Base-by-base conservation (phyloP, 2,888 invertebrate genomes). In the Aphodius sticticus region DNA sequence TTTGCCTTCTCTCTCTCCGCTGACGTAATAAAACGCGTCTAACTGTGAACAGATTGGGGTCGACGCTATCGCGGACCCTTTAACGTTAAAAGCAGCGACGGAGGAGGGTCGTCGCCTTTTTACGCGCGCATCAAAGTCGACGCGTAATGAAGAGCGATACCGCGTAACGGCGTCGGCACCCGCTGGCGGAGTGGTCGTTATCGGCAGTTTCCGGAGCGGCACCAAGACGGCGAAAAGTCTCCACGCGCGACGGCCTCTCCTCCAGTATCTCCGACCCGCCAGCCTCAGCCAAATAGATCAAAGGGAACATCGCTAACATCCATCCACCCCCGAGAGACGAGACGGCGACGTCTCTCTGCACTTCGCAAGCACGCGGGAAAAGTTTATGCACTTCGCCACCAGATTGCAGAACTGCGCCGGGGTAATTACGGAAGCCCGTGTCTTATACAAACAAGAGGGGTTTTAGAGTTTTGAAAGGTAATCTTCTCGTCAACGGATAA, bases 101-200 rank as follows among this genome's bases (percentile, higher is more conserved):
- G 74, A 74, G 12, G 53, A 53, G 53, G 53, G 9, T 53, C 53
- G 53, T 53, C 53, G 53, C 53, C 37, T 74, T 74, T 74, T 74
- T 74, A 74, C 37, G 74, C n/a, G 74, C n/a, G 74, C 36, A 74
- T 74, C 74, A 74, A 74, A 74, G 74, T 74, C 36, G 35, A 37
- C 53, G 35, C 36, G 74, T 74, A 74, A 74, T 74, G 74, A 74
- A 74, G 74, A 74, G 74, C 74, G 74, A 74, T 74, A 74, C 74
- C 74, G 53, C 53, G 53, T 53, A 53, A 53, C 53, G 53, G 53
- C 53, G 53, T 53, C 53, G 12, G 53, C 53, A 53, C 53, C 53
- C 53, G 53, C 12, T 53, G 53, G 53, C 53, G 53, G 53, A 53
- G 53, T 53, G 35, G 74, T 74, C 74, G 36, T 74, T 74, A 74